Base-by-base conservation (phyloP, 2,797 vertebrate species). In the Hypotaenidia okinawae region DNA sequence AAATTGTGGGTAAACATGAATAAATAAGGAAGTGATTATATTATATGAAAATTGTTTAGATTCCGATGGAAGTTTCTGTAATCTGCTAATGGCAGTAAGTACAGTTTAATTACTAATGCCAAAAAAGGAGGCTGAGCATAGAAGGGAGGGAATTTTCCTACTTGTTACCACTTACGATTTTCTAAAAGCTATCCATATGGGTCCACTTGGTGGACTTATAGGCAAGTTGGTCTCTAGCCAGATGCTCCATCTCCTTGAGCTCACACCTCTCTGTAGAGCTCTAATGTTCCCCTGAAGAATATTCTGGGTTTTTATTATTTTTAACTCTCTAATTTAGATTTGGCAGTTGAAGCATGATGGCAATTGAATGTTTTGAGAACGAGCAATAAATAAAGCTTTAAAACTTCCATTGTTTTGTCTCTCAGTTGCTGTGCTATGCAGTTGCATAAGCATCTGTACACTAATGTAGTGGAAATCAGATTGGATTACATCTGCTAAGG, bases 301-400 rank as follows among this genome's bases (percentile, higher is more conserved):
- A 96, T 49, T 49, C 87, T 84, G 72, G 83, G 95, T 74, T 94
- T 74, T 94, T 84, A 23, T 49, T 49, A 22, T 74, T 66, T 85
- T 62, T 7, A 94, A 87, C 89, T 96, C 87, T 94, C 93, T 97
- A 95, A 97, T 98, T 98, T 97, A 97, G 80, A 97, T 96, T 96
- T 98, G 97, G 96, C 97, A 96, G 89, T 97, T 96, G 93, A 94
- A 96, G 57, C 81, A 70, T 78, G 94, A 94, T 97, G 95, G 86
- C 83, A 11, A 96, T 95, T 91, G 94, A 98, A 96, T 96, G 96
- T 97, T 98, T 98, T 96, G 94, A 96, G 97, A 96, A 95, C 11
- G 41, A 97, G 84, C 90, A 97, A 94, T 97, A 98, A 98, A 97
- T 97, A 97, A 96, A 95, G 62, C 93, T 97, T 97, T 97, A 96